These are phyloP conservation scores for Kryptopterus vitreolus DNA, from an alignment of 2,797 vertebrate species.

Conservation along the genomic window DNA sequence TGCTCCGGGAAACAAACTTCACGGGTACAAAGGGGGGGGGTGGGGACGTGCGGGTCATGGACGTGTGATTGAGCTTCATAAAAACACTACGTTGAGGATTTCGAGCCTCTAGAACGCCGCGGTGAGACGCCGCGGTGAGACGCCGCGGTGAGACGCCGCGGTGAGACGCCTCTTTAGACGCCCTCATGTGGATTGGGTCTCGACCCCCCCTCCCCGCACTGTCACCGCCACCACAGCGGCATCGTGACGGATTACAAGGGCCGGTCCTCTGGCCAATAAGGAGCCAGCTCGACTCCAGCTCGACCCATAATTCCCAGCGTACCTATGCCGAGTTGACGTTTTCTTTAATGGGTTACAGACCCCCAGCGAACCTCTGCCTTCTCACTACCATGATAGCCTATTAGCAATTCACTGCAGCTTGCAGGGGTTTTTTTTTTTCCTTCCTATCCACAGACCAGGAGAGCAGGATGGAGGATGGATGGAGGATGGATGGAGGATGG, in stretches of 20 bases:
- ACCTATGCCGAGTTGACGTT: slow-evolving; percentile 78
- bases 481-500: too few relatives aligned
- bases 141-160: slow-evolving; percentile 64
- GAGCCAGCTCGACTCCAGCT: slow-evolving; percentile 69
- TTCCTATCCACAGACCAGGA: slow-evolving; percentile 52
- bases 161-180: too few relatives aligned
- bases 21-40: neutral
- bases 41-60: neutral
- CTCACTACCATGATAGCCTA: slow-evolving; percentile 76
- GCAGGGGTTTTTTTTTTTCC: slow-evolving; percentile 67
- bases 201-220: slow-evolving; percentile 74
- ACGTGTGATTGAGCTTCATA: slow-evolving; percentile 18
- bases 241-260: slow-evolving; percentile 80
- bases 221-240: slow-evolving; percentile 74
- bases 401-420: slow-evolving; percentile 78
- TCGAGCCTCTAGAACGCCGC: neutral
- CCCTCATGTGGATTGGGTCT: slow-evolving; percentile 59
- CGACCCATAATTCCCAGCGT: slow-evolving; percentile 80
- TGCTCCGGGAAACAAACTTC: neutral
- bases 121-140: slow-evolving; percentile 68
- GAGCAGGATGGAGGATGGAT: too few relatives aligned
- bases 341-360: slow-evolving; percentile 80
- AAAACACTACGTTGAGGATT: neutral
- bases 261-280: slow-evolving; percentile 70
- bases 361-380: slow-evolving; percentile 71